These are phyloP conservation scores for Drosophila kurseongensis DNA, from an alignment of 1,140 invertebrate species.

Conservation along the genomic window DNA sequence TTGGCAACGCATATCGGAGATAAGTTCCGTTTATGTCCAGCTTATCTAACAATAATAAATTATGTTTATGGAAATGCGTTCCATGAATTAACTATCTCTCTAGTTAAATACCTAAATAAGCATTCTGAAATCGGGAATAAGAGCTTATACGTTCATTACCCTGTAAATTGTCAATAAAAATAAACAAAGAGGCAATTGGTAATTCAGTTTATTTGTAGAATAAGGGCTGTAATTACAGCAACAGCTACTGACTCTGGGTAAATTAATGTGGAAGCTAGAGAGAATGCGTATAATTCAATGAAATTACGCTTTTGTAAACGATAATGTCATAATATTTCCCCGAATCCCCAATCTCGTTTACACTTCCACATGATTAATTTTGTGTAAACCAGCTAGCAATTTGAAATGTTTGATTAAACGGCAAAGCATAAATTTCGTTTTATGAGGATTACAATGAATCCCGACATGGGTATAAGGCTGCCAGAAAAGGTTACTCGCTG, in stretches of 20 bases:
- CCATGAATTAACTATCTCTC: slow-evolving; percentile 29
- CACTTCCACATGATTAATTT: slow-evolving; percentile 29
- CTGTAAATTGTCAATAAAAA: slow-evolving; percentile 26
- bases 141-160: slow-evolving; percentile 9
- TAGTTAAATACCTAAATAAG: slow-evolving; percentile 23
- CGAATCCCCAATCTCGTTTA: background rate
- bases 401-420: slow-evolving; percentile 48
- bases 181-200: background rate
- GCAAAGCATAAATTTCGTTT: slow-evolving; percentile 38
- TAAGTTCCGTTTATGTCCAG: slow-evolving; percentile 9
- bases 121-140: background rate
- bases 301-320: slow-evolving; percentile 11
- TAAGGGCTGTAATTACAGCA: slow-evolving; percentile 3
- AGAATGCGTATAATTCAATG: slow-evolving; percentile 10
- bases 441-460: slow-evolving; percentile 28
- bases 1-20: slow-evolving; percentile 28
- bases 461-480: slow-evolving; percentile 10
- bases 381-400: slow-evolving; percentile 34
- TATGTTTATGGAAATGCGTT: background rate
- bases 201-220: slow-evolving; percentile 18
- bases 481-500: slow-evolving; percentile 9
- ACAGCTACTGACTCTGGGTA: background rate
- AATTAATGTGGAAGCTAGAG: slow-evolving; percentile 7
- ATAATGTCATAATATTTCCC: slow-evolving; percentile 1
- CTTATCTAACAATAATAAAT: slow-evolving; percentile 39